These are phyloP conservation scores for Belonocnema kinseyi DNA, from an alignment of 1,140 invertebrate species.

Conservation along the genomic window DNA sequence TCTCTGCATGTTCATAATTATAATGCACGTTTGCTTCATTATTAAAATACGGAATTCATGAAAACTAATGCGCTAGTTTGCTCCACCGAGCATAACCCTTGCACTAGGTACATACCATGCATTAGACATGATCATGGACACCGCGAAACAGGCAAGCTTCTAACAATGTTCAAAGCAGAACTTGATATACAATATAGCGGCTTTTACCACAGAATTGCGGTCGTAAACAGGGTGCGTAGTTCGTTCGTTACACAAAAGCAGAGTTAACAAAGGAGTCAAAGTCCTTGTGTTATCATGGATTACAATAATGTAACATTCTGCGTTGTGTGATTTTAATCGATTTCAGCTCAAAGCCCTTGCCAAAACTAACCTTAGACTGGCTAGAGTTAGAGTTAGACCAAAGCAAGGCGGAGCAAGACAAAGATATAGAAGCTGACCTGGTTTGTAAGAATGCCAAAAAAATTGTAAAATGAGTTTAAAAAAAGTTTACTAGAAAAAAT, in stretches of 20 bases:
- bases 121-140: conserved; percentile 10
- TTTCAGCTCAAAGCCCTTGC: background rate
- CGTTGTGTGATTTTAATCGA: conserved; percentile 1
- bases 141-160: conserved; percentile 9
- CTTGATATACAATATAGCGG: conserved; percentile 3
- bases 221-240: conserved; percentile 8
- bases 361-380: no score
- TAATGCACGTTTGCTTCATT: no score
- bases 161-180: conserved; percentile 17
- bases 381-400: conserved; percentile 25
- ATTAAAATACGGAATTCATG: no score
- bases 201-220: background rate
- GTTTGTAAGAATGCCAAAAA: no score
- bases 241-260: conserved; percentile 13
- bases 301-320: conserved; percentile 12
- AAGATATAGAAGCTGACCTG: no score
- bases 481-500: no score
- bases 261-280: conserved; percentile 8
- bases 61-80: no score
- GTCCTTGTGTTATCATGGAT: conserved; percentile 1
- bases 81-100: no score
- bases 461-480: no score
- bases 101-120: background rate
- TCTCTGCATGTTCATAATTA: no score
- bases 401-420: no score